Base-by-base conservation (phyloP, 1,140 invertebrate genomes). In the Macrotrachela quadricornifera region DNA sequence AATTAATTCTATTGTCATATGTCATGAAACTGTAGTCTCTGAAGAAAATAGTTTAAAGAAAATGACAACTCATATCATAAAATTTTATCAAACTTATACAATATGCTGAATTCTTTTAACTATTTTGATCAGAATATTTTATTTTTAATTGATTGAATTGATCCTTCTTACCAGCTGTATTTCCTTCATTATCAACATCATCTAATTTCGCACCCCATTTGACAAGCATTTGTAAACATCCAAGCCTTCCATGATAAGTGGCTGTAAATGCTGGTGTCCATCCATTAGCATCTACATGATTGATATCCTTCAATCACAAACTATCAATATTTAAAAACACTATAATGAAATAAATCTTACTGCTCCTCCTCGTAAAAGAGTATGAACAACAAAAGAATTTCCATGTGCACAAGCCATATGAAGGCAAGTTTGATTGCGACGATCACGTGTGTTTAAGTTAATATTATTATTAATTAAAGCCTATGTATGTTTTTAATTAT, bases 231-330 rank as follows among this genome's bases (percentile, higher is more conserved):
- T 71, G 69, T 18, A 71, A 55, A 36, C 51, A 53, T 15, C 51
- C 51, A 13, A 53, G 41, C 38, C 51, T 54, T 2, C 69, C 69
- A 60, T 71, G 68, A 55, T 66, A 71, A 11, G 63, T 58, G n/a
- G 69, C 66, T 37, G 57, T 51, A 54, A 71, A 68, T 14, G 70
- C 60, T n/a, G 67, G 57, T 3, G 60, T 67, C 69, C 69, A 71
- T 37, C 64, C 65, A 57, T 63, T 66, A 42, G 64, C 65, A 58
- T 71, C 68, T 43, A 59, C 54, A 10, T 54, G 48, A 55, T 66
- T 65, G 8, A 65, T 59, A 55, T 70, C 65, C 66, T 68, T 49
- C 4, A 58, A 36, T 37, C 13, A 40, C 4, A 21, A 49, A 16
- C 6, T 49, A n/a, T n/a, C n/a, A n/a, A n/a, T n/a, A n/a, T n/a